A percentile compares a stretch with the other conserved stretches of the same genome.
These are phyloP conservation scores for Homalodisca vitripennis DNA, from an alignment of 1,140 invertebrate genomes.

Conservation along the genomic window DNA sequence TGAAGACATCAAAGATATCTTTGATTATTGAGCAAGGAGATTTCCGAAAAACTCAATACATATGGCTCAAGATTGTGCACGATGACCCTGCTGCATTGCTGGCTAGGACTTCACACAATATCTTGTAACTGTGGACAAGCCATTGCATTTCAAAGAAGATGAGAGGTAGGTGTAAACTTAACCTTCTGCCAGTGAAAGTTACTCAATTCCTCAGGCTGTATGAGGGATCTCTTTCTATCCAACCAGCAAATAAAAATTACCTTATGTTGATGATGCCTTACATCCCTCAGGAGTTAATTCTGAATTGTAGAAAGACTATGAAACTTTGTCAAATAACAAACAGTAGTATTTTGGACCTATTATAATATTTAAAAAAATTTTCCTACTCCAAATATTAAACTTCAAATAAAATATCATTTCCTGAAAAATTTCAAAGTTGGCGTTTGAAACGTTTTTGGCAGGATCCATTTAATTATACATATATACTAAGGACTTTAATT, in stretches of 20 bases:
- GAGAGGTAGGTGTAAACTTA: background rate
- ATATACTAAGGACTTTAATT: too few species aligned
- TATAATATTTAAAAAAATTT: background rate
- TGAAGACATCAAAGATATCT: slow-evolving; percentile 6
- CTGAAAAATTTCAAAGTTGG: background rate
- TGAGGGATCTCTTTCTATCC: slow-evolving; percentile 4
- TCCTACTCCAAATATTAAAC: background rate
- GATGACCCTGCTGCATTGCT: background rate
- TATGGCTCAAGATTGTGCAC: background rate
- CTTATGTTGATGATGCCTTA: slow-evolving; percentile 6
- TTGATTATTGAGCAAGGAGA: background rate
- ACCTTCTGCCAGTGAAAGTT: background rate
- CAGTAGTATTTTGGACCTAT: background rate
- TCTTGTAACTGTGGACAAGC: slow-evolving; percentile 7
- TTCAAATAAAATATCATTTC: background rate
- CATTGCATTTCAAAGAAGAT: slow-evolving; percentile 11
- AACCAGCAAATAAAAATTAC: slow-evolving; percentile 5
- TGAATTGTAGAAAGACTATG: background rate
- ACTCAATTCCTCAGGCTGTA: background rate
- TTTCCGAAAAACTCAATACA: background rate
- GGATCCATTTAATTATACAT: slow-evolving; percentile 2
- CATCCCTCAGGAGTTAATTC: slow-evolving; percentile 1
- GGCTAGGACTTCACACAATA: slow-evolving; percentile 1
- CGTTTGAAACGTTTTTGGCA: background rate
- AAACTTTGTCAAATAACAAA: background rate